These are phyloP conservation scores for Epizoanthus ramosus DNA, from an alignment of 92 coral and sea anemone genomes.

Conservation along the genomic window DNA sequence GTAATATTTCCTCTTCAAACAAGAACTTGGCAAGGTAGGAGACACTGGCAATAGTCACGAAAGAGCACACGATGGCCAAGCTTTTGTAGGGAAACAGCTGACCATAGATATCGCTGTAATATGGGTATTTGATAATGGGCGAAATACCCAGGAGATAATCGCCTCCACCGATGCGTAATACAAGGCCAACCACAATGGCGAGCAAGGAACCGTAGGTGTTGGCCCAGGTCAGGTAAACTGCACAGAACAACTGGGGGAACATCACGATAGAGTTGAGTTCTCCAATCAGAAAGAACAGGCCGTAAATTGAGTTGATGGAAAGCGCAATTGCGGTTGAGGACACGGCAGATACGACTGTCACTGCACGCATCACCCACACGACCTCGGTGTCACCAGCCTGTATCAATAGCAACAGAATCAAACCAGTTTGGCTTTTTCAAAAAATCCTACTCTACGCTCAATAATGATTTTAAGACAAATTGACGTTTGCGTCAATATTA, in stretches of 20 bases:
- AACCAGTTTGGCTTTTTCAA: too few species aligned
- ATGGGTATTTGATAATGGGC: conserved; percentile 40
- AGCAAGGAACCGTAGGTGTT: conserved; percentile 40
- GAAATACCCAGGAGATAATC: background rate
- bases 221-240: conserved; percentile 9
- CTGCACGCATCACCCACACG: conserved; percentile 9
- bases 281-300: conserved; percentile 23
- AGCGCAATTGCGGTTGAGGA: conserved; percentile 21
- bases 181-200: conserved; percentile 9
- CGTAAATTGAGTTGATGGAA: conserved; percentile 5
- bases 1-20: conserved; percentile 7
- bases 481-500: too few species aligned
- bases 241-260: conserved; percentile 45
- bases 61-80: conserved; percentile 14
- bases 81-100: conserved; percentile 48
- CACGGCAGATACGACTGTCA: background rate
- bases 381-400: conserved; percentile 22
- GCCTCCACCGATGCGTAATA: conserved; percentile 40
- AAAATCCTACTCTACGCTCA: too few species aligned
- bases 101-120: conserved; percentile 39
- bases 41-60: conserved; percentile 4
- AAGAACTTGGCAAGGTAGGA: conserved; percentile 44
- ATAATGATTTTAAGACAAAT: too few species aligned
- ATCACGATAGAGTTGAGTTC: conserved; percentile 5
- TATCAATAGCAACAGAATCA: background rate